These are phyloP conservation scores for Automeris io DNA, from an alignment of 2,888 invertebrate species.

Conservation along the genomic window DNA sequence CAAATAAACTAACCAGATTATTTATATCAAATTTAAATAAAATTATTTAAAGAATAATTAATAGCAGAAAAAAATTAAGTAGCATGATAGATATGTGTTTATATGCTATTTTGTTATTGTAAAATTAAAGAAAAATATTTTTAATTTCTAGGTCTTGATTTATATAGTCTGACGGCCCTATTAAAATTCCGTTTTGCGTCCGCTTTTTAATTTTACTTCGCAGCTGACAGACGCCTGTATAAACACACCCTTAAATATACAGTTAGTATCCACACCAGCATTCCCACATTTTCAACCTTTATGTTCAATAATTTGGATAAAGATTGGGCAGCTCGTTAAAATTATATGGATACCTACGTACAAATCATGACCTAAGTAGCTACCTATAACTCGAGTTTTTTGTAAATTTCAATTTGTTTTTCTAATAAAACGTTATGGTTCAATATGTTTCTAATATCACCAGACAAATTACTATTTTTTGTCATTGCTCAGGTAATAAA, in stretches of 20 bases:
- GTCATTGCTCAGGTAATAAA: too few relatives aligned
- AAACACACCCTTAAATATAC: conserved; percentile 53
- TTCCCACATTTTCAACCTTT: conserved; percentile 5
- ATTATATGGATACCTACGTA: conserved; percentile 3
- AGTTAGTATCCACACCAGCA: conserved; percentile 12
- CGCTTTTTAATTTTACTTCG: conserved; percentile 67
- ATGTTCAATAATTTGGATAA: conserved; percentile 8
- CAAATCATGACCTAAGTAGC: conserved; percentile 7
- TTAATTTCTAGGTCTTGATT: neutral
- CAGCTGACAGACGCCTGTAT: conserved; percentile 65
- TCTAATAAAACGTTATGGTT: too few relatives aligned
- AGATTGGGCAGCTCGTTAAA: conserved; percentile 8
- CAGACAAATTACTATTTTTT: too few relatives aligned
- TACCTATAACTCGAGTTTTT: conserved; percentile 2
- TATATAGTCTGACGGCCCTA: conserved; percentile 35
- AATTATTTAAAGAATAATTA: too few relatives aligned
- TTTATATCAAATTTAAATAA: too few relatives aligned
- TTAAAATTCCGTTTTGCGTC: conserved; percentile 28
- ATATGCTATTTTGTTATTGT: too few relatives aligned
- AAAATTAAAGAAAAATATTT: too few relatives aligned
- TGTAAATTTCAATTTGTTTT: conserved; percentile 7
- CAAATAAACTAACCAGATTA: too few relatives aligned
- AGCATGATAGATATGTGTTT: too few relatives aligned
- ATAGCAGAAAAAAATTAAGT: too few relatives aligned
- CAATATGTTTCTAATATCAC: too few relatives aligned